Percentiles rank a stretch among this genome's conserved stretches.
These are phyloP conservation scores for Acipenser oxyrinchus DNA, from an alignment of 2,797 vertebrate genomes.

Conservation along the genomic window DNA sequence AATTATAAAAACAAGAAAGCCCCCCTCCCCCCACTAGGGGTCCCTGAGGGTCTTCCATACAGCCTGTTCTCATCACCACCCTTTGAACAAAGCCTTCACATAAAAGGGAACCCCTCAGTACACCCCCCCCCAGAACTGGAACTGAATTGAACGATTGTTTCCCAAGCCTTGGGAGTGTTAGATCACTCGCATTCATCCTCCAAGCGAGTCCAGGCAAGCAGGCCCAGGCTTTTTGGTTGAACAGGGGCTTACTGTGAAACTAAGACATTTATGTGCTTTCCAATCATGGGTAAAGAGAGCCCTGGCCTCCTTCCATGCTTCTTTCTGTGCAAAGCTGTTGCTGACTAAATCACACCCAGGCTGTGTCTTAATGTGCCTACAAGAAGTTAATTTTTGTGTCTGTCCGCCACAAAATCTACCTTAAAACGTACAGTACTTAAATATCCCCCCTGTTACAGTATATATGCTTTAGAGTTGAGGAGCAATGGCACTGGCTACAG, in stretches of 20 bases:
- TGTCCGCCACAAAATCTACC: too few relatives aligned
- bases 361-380: too few relatives aligned
- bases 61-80: not conserved
- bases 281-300: not conserved
- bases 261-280: not conserved
- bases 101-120: not conserved
- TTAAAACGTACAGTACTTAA: too few relatives aligned
- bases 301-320: too few relatives aligned
- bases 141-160: conserved; percentile 57
- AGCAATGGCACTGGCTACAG: too few relatives aligned
- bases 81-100: too few relatives aligned
- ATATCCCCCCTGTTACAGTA: too few relatives aligned
- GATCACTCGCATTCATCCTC: conserved; percentile 11
- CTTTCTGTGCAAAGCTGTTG: too few relatives aligned
- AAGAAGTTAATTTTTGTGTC: too few relatives aligned
- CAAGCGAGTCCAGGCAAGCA: conserved; percentile 22
- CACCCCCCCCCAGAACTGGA: conserved; percentile 27
- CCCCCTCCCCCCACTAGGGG: not conserved
- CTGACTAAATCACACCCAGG: too few relatives aligned
- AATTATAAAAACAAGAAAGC: conserved; percentile 14
- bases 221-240: not conserved
- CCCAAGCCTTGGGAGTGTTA: conserved; percentile 12
- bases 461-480: too few relatives aligned
- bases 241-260: not conserved
- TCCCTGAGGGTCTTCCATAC: not conserved